Evolutionary conservation across 2,113 vertebrate species (phyloP), one percentile per base, ranked within the genome.

Genomic region (Turnix velox): DNA sequence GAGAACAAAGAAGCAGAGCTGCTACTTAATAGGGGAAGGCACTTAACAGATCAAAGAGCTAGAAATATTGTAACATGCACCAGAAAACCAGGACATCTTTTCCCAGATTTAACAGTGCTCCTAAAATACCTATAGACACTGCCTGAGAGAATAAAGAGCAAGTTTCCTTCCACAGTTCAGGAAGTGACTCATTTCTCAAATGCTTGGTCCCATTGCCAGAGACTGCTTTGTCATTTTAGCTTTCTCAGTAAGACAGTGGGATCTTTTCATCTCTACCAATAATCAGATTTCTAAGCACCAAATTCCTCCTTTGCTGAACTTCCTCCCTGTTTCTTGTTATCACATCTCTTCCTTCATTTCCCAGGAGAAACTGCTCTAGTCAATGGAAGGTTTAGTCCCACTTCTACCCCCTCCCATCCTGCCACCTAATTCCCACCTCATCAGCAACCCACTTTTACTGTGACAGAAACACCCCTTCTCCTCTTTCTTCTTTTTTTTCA

Each of bases 51-150:
- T 63, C 68, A 72, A 59, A 92, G 74, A 73, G 65, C 15, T 84
- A 14, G 25, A 59, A 59, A 35, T n/a, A 78, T 25, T 74, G 62
- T 46, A 93, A 75, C n/a, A 66, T 1, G 3, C 28, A 42, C 62
- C 27, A 95, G 73, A 82, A 93, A 95, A 91, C 42, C 65, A 33
- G 82, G 88, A 82, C 63, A 84, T 48, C 61, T 67, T 75, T 68
- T 42, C 67, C 25, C 40, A 49, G 61, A 42, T 87, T 82, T 86
- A 87, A 61, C 59, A 87, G 46, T 69, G 14, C 17, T 76, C 79
- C 90, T 92, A 87, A 88, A 96, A 92, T 66, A 92, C 15, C 48
- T 82, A 74, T n/a, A 79, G 52, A 37, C 1, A 4, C 30, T 85
- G 58, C 58, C 40, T 65, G 45, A 72, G 75, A 78, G 12, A 83